A percentile compares a stretch with the other conserved stretches of the same genome.
Conservation (phyloP, 2,113 vertebrate species). For the Dromiciops gliroides region DNA sequence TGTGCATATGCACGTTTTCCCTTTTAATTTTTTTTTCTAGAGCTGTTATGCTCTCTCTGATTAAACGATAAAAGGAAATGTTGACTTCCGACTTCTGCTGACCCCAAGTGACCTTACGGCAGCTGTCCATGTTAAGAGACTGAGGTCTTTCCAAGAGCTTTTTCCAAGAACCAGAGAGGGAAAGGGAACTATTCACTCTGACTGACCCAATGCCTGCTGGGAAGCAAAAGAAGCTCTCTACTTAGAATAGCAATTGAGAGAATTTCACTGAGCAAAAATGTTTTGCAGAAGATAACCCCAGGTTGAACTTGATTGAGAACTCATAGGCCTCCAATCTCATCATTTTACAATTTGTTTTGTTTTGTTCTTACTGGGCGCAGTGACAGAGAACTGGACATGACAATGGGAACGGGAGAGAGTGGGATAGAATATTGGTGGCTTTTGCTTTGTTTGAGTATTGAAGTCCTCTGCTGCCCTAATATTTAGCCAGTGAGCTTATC, state of each 20-base stretch:
- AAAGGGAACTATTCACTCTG: not conserved
- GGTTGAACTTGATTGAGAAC: not conserved
- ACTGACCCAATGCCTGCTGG: not conserved
- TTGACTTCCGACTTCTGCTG: not conserved
- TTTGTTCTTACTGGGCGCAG: not conserved
- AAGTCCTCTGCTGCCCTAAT: not conserved
- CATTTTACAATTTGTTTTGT: not conserved
- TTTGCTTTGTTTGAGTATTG: not conserved
- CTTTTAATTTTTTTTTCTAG: not conserved
- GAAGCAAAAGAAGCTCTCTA: not conserved
- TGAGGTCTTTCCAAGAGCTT: not conserved
- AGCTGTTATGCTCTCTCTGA: not conserved
- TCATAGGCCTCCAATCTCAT: not conserved
- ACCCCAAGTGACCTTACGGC: not conserved
- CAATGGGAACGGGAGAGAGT: not conserved
- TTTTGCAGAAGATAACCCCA: not conserved
- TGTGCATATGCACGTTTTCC: not conserved
- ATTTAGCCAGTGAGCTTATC: not conserved
- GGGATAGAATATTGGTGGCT: not conserved
- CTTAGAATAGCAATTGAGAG: not conserved
- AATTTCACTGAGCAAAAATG: not conserved
- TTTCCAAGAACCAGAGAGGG: not conserved
- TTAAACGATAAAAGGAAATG: not conserved
- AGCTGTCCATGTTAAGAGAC: not conserved
- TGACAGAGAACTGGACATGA: not conserved